Evolutionary conservation across 2,888 invertebrate species (phyloP), one percentile per base, ranked within the genome.

Genomic region (Clunio marinus): DNA sequence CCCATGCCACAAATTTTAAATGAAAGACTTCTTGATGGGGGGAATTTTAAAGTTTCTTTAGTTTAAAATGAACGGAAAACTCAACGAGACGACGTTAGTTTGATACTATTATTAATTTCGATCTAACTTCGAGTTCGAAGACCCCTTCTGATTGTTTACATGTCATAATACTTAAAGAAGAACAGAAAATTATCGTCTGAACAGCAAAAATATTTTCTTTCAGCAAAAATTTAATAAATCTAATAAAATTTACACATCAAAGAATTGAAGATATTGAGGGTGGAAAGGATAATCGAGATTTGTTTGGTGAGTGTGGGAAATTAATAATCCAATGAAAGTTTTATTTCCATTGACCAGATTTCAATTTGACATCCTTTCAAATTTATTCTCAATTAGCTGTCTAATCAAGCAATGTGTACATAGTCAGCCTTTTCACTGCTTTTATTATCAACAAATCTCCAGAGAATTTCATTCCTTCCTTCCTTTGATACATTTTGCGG

Each of bases 201-300:
- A 57, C 57, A 24, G 25, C 57, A 57, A 57, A 57, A 32, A 32
- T 20, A 51, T 20, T 51, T 22, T 51, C 27, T 25, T 57, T 57
- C 10, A 32, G 10, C 32, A 10, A 57, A 4, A 15, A 27, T 51
- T 51, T 51, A 57, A 57, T 57, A 57, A 57, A 57, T 57, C 57
- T 57, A 57, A 57, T 57, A 57, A 57, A 57, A 25, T 57, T 57
- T 25, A 57, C 57, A 57, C 57, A 57, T 57, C 57, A 57, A 27
- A 51, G 17, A 25, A 22, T n/a, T n/a, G n/a, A n/a, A n/a, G n/a
- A n/a, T n/a, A n/a, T n/a, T n/a, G n/a, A n/a, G n/a, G 20, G 55
- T 55, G 3, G 17, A 55, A 55, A 10, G 57, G 20, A 57, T 20
- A 45, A 45, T 45, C 15, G 45, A 7, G 5, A 45, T 7, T 45